These are phyloP conservation scores for Tetraneura akinire DNA, from an alignment of 1,140 invertebrate species.

Conservation along the genomic window DNA sequence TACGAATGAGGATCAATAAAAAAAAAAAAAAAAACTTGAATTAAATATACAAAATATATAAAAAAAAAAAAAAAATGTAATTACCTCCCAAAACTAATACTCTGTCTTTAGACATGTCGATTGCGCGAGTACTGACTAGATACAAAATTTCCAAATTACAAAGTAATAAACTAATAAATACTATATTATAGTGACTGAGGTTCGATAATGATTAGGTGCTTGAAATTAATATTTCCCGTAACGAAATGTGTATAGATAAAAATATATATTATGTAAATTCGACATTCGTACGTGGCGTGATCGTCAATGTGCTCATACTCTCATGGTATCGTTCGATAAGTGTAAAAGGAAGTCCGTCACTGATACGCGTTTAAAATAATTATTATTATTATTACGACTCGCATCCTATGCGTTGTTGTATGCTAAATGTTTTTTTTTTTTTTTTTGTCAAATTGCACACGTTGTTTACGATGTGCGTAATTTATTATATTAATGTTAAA, in stretches of 20 bases:
- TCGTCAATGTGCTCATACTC: not conserved
- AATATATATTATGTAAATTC: too few relatives aligned
- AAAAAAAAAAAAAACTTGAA: too few relatives aligned
- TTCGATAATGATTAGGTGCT: too few relatives aligned
- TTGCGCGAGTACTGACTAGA: too few relatives aligned
- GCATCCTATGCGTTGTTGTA: not conserved
- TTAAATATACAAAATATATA: not conserved
- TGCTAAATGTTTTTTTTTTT: too few relatives aligned
- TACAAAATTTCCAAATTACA: too few relatives aligned
- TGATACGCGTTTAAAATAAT: not conserved
- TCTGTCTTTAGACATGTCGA: constrained; percentile 1
- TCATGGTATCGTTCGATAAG: not conserved
- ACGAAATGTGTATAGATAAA: too few relatives aligned
- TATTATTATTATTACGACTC: not conserved
- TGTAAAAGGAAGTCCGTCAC: not conserved
- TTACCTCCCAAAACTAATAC: constrained; percentile 38
- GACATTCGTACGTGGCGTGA: not conserved
- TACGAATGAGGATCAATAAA: not conserved
- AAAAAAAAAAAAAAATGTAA: not conserved
- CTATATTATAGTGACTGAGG: too few relatives aligned
- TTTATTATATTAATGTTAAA: too few relatives aligned
- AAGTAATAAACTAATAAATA: too few relatives aligned
- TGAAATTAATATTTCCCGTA: too few relatives aligned
- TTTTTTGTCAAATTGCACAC: too few relatives aligned
- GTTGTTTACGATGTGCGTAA: not conserved